Percentiles rank a stretch among this genome's conserved stretches.
Evolutionary conservation across 2,888 invertebrate species (phyloP).

Genomic region (Plagiodera versicolora): DNA sequence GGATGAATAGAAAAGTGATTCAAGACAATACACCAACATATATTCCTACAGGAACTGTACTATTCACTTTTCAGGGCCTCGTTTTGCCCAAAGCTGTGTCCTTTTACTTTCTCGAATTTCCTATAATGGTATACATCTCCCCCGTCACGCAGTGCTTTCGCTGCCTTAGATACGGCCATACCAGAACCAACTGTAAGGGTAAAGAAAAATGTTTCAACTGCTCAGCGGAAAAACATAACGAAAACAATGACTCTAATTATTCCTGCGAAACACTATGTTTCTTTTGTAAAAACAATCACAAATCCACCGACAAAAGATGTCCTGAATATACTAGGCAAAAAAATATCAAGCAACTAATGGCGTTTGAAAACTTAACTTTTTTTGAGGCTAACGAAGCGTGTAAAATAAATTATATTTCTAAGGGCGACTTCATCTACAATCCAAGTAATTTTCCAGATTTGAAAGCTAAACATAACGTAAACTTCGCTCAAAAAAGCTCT

Average conservation of each 20-base stretch:
- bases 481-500: too few species aligned
- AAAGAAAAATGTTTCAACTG: slow-evolving; percentile 2
- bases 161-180: neutral
- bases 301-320: neutral
- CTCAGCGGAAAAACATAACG: neutral
- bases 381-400: neutral
- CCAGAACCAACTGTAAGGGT: neutral
- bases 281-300: neutral
- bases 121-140: neutral
- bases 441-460: neutral
- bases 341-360: neutral
- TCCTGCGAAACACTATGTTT: neutral
- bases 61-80: neutral
- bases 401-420: neutral
- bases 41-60: neutral
- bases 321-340: slow-evolving; percentile 5
- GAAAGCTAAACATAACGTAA: too few species aligned
- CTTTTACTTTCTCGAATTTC: neutral
- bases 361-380: slow-evolving; percentile 2
- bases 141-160: neutral
- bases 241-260: neutral
- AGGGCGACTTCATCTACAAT: too few species aligned
- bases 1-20: neutral
- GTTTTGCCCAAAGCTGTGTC: neutral
- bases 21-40: neutral